phyloP scores from a whole-genome alignment of 1,140 invertebrate species.

The Akabosia matsudoensis region DNA sequence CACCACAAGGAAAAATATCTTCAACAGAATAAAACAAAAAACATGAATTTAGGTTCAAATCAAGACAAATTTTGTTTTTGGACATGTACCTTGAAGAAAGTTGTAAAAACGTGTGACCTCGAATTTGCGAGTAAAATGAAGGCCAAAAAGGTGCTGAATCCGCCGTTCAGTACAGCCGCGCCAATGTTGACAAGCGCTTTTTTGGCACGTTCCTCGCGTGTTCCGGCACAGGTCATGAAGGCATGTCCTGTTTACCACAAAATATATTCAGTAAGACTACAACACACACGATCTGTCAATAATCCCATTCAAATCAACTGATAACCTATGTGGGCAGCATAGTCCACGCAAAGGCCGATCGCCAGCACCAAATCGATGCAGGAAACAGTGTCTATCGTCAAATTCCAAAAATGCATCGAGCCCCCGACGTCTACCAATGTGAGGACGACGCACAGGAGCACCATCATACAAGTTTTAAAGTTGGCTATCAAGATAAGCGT shows the following conservation, averaged over 20 bases:
- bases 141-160: slow-evolving; percentile 74
- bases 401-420: slow-evolving; percentile 57
- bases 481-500: slow-evolving; percentile 78
- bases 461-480: slow-evolving; percentile 61
- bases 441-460: slow-evolving; percentile 54
- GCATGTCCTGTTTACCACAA: slow-evolving; percentile 56
- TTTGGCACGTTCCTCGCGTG: slow-evolving; percentile 61
- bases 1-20: slow-evolving; percentile 73
- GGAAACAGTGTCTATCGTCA: slow-evolving; percentile 61
- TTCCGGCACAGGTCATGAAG: slow-evolving; percentile 63
- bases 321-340: slow-evolving; percentile 59
- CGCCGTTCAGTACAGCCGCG: slow-evolving; percentile 74
- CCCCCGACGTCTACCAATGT: slow-evolving; percentile 60
- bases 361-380: slow-evolving; percentile 57
- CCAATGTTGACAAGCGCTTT: slow-evolving; percentile 72
- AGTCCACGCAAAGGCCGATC: slow-evolving; percentile 60
- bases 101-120: slow-evolving; percentile 71
- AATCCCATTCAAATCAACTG: no score
- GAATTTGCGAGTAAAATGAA: slow-evolving; percentile 68
- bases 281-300: slow-evolving; percentile 33
- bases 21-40: slow-evolving; percentile 47
- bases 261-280: not conserved
- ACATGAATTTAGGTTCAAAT: slow-evolving; percentile 14
- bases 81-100: slow-evolving; percentile 69
- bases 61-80: not conserved